phyloP scores from a whole-genome alignment of 2,797 vertebrate genomes.

The Muscicapa comitata region DNA sequence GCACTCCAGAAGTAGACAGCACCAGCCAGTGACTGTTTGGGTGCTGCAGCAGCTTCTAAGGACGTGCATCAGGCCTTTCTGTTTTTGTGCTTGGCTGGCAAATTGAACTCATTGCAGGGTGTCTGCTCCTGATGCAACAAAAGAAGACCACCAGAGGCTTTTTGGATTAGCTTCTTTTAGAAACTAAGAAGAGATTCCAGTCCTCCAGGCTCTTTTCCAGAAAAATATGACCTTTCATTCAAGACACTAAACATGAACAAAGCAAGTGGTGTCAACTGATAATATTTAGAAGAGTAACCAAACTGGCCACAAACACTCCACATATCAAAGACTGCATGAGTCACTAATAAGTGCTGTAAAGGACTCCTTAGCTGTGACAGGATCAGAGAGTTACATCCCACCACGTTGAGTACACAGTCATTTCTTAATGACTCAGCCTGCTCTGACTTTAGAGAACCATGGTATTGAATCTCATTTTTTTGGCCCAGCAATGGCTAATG shows the following conservation, averaged over 20 bases:
- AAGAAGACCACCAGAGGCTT: not conserved
- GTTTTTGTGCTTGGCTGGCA: not conserved
- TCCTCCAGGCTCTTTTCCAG: not conserved
- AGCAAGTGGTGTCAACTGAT: not conserved
- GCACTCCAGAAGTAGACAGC: not conserved
- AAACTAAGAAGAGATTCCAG: not conserved
- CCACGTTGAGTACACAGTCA: not conserved
- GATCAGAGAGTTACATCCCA: not conserved
- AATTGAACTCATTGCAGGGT: not conserved
- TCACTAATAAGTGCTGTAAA: not conserved
- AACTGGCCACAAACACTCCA: not conserved
- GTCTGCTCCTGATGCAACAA: not conserved
- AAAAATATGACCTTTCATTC: not conserved
- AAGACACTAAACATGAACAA: not conserved
- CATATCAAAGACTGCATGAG: not conserved
- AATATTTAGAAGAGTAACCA: not conserved
- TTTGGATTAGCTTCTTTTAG: not conserved
- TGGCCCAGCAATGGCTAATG: not conserved
- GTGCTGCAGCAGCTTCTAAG: not conserved
- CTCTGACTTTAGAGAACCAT: not conserved
- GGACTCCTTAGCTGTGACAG: not conserved
- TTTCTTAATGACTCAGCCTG: not conserved
- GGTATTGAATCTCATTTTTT: not conserved
- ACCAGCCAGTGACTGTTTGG: not conserved
- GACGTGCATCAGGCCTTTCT: not conserved